Conservation (phyloP, 2,888 invertebrate genomes). For the Drosophila eohydei region DNA sequence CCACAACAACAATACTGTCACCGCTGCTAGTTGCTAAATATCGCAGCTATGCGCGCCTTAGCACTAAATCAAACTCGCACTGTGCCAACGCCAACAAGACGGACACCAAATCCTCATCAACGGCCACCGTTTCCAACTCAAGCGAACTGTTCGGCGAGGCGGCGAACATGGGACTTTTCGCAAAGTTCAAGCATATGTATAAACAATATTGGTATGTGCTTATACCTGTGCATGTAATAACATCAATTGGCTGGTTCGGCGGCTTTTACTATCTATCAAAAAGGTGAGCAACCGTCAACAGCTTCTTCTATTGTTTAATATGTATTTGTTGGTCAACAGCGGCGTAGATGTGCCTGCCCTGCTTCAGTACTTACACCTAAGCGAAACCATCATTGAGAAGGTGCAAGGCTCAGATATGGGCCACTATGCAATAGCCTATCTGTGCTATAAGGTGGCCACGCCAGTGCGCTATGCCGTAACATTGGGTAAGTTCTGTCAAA, state of each 20-base stretch:
- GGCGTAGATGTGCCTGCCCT: slow-evolving; percentile 95
- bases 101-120: slow-evolving; percentile 67
- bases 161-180: slow-evolving; percentile 88
- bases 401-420: slow-evolving; percentile 93
- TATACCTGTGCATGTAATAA: slow-evolving; percentile 95
- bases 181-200: slow-evolving; percentile 95
- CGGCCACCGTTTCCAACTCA: slow-evolving; percentile 47
- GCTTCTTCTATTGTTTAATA: background rate
- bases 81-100: slow-evolving; percentile 64
- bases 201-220: slow-evolving; percentile 98
- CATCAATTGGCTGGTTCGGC: slow-evolving; percentile 95
- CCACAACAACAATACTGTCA: slow-evolving; percentile 33
- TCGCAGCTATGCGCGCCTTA: slow-evolving; percentile 48
- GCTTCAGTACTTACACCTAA: slow-evolving; percentile 91
- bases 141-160: slow-evolving; percentile 80
- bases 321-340: slow-evolving; percentile 86
- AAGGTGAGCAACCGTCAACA: slow-evolving; percentile 87
- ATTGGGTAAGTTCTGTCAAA: slow-evolving; percentile 87
- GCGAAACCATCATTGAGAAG: slow-evolving; percentile 91
- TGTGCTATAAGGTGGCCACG: slow-evolving; percentile 96
- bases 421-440: slow-evolving; percentile 94
- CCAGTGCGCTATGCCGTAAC: slow-evolving; percentile 97
- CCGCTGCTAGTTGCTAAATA: slow-evolving; percentile 43
- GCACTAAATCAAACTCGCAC: slow-evolving; percentile 60
- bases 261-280: slow-evolving; percentile 93